Evolutionary conservation across 2,797 vertebrate species (phyloP), one percentile per base, ranked within the genome.

Genomic region (Notolepis coatsorum): DNA sequence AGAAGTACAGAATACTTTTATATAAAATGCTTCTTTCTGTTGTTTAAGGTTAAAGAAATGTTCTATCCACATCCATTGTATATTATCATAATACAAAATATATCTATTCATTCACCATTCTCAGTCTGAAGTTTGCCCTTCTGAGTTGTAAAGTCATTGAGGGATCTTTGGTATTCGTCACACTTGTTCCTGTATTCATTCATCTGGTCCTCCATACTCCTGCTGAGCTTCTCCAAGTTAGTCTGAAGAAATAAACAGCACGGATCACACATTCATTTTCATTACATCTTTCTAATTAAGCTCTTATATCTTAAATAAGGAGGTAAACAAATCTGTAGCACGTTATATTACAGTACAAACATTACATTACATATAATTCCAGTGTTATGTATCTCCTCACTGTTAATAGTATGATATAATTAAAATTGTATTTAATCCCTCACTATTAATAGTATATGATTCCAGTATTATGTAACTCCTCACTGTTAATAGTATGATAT

Each of bases 111-210:
- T 8, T 68, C 25, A 91, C 93, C 91, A 2, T 93, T 93, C 69
- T 94, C 93, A 0, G 93, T 88, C 65, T 93, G 92, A 48, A 94
- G 80, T 61, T 92, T 94, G 57, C 91, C 90, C 38, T 80, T 80
- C 53, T 94, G 92, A 4, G 88, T 91, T 55, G 79, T 68, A 27
- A 90, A 85, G 52, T 94, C 93, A n/a, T 86, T 92, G 39, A 92
- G 78, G 30, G 75, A 71, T 30, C 92, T 87, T 35, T 93, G 92
- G 6, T 76, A 72, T 57, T 94, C 93, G 17, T 93, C 93, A 60
- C 84, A 64, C 66, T 91, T 93, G 23, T 61, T 27, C 0, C 91
- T 88, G 63, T 88, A 86, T 68, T 94, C 93, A 7, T 81, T 90
- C 28, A 86, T 64, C 58, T 94, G 93, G 66, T 94, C 93, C 51